A percentile compares a stretch with the other conserved stretches of the same genome.
phyloP scores from a whole-genome alignment of 2,888 invertebrate species.

The Drosophila infuscata region DNA sequence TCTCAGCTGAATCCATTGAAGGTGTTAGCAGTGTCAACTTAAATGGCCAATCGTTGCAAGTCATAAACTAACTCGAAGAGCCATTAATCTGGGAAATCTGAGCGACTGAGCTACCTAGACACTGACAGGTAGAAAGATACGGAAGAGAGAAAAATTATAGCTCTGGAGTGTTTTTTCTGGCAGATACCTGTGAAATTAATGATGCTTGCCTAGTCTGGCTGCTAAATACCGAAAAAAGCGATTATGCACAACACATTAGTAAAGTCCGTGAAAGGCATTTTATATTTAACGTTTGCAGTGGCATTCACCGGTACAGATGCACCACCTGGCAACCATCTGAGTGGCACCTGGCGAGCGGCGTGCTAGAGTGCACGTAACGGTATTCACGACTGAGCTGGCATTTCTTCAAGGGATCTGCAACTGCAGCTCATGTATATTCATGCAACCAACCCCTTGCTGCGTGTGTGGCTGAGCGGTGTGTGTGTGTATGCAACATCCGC shows the following conservation, averaged over 20 bases:
- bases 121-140: slow-evolving; percentile 17
- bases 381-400: slow-evolving; percentile 30
- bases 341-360: slow-evolving; percentile 48
- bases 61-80: slow-evolving; percentile 42
- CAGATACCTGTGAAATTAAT: slow-evolving; percentile 63
- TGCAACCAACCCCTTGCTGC: slow-evolving; percentile 15
- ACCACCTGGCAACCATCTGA: slow-evolving; percentile 40
- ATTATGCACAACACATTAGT: slow-evolving; percentile 66
- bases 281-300: slow-evolving; percentile 51
- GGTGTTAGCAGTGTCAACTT: slow-evolving; percentile 28
- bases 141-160: neutral
- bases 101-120: slow-evolving; percentile 8
- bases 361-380: slow-evolving; percentile 29
- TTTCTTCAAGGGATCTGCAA: slow-evolving; percentile 57
- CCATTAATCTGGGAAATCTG: slow-evolving; percentile 56
- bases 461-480: neutral
- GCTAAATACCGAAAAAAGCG: slow-evolving; percentile 33
- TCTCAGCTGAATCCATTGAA: slow-evolving; percentile 10
- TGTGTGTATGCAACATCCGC: slow-evolving; percentile 51
- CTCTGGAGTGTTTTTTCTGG: slow-evolving; percentile 35
- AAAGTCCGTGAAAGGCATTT: slow-evolving; percentile 40
- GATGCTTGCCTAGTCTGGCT: slow-evolving; percentile 42
- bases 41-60: slow-evolving; percentile 45
- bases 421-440: slow-evolving; percentile 54
- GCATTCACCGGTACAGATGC: slow-evolving; percentile 28